Conservation (phyloP, 2,888 invertebrate genomes). For the Sphaeridia pumilis region DNA sequence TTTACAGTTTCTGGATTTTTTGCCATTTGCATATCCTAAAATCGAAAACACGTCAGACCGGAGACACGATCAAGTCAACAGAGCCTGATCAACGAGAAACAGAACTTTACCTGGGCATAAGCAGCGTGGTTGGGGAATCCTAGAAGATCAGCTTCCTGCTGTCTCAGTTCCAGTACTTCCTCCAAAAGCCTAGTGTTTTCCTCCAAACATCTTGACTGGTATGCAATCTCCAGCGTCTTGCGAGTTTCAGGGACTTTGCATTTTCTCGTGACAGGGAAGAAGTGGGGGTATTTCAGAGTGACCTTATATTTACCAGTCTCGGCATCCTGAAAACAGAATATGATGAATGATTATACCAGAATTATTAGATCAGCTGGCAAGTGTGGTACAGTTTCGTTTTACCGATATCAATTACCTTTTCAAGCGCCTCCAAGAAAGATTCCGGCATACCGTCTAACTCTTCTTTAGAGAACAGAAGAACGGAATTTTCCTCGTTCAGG, state of each 20-base stretch:
- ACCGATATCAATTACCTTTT: constrained; percentile 32
- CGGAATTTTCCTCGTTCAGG: constrained; percentile 42
- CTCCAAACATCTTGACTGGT: constrained; percentile 42
- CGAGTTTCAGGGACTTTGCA: constrained; percentile 41
- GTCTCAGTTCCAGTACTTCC: constrained; percentile 41
- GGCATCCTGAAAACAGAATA: constrained; percentile 13
- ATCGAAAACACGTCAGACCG: no score
- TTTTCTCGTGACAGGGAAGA: constrained; percentile 43
- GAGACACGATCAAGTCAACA: no score
- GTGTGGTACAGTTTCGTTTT: no score
- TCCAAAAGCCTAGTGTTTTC: constrained; percentile 43
- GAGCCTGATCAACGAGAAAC: no score
- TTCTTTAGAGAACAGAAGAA: constrained; percentile 41
- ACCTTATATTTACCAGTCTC: constrained; percentile 41
- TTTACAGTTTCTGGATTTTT: constrained; percentile 41
- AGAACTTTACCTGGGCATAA: constrained; percentile 42
- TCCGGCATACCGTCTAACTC: constrained; percentile 40
- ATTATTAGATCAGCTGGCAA: no score
- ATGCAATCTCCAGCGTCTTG: constrained; percentile 40
- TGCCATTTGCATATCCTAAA: constrained; percentile 43
- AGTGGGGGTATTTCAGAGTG: constrained; percentile 44
- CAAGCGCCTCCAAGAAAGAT: constrained; percentile 37
- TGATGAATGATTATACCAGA: no score
- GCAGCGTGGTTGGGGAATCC: constrained; percentile 43
- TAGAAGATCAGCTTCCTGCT: constrained; percentile 42